Base-by-base conservation (phyloP, 2,888 invertebrate species). In the Ischnura elegans region DNA sequence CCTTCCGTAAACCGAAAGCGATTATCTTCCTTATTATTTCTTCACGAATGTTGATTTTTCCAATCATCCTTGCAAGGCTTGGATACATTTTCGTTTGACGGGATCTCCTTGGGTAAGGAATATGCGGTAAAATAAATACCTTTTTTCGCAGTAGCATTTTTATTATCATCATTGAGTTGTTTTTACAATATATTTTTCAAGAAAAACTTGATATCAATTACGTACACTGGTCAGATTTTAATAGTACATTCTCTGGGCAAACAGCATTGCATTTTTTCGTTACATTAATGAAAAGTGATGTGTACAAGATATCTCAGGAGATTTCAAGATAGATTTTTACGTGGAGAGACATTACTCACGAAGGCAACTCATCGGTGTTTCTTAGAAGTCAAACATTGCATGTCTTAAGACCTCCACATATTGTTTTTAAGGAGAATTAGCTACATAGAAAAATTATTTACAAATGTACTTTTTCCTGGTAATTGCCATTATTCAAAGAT, bases 351-450 rank as follows among this genome's bases (percentile, higher is more conserved):
- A 90, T 90, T 43, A 90, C 61, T 90, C 90, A 90, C 90, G 90
- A 90, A 90, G 90, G 90, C 90, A 90, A 90, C 90, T 90, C 90
- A 90, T 55, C 90, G 90, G 90, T 90, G 90, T 90, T 55, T 90
- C 42, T 90, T 90, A n/a, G 61, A 90, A 90, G 90, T 90, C 61
- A 90, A 42, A 90, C 61, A 90, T 25, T 90, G 61, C 36, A 43
- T 61, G 43, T 45, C 86, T 66, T 51, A n/a, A 8, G 61, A 90
- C 55, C 61, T 66, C 90, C 43, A 55, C 76, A 29, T 76, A 76
- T 76, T 36, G 61, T 61, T 90, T 43, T n/a, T 61, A 66, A 66
- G 90, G 51, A 87, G 87, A 90, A 42, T 55, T 90, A 66, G 76
- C 90, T 90, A 90, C 61, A 43, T 90, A 90, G 90, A 90, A 90